Evolutionary conservation across 2,113 vertebrate genomes (phyloP), one percentile per base, ranked within the genome.

Genomic region (Seriola rivoliana): DNA sequence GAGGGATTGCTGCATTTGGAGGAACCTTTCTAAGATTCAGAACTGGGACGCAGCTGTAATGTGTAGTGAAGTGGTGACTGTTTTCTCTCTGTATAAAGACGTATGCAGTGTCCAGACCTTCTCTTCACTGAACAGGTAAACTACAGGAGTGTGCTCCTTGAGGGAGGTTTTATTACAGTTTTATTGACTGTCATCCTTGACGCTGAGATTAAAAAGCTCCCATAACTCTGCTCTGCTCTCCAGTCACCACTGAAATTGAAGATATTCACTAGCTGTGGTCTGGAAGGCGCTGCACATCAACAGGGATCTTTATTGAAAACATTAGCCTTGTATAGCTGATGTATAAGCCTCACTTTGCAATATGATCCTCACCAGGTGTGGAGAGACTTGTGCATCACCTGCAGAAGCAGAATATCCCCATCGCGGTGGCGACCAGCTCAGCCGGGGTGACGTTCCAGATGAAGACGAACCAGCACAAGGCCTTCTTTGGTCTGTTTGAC

Each of bases 351-450:
- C 13, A 11, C 34, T 36, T 44, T 44, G 14, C 29, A 44, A n/a
- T 10, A 2, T 71, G n/a, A 81, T 14, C 11, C 0, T 14, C 44
- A 4, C 0, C 34, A 92, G 91, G 98, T 8, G 97, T 96, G 60
- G 94, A 96, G 78, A 96, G 89, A 50, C 93, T 99, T 54, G 83
- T 99, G 65, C 82, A 0, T 19, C 97, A 99, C 80, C 95, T 99
- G 46, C 85, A 75, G 19, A 92, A 94, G 48, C 94, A 96, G 59
- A 32, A 9, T 0, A 75, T 99, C 44, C 98, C 97, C 44, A 94
- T 96, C 0, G 97, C 96, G 0, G 96, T 99, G 81, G 97, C 96
- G 34, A 97, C 95, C 76, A 98, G 98, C 91, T 98, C 97, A 0
- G 84, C 91, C 0, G 25, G 88, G 0, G 25, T 1, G 0, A 94